A percentile compares a stretch with the other conserved stretches of the same genome.
These are phyloP conservation scores for Drosophila fungiperda DNA, from an alignment of 2,888 invertebrate species.

Conservation along the genomic window DNA sequence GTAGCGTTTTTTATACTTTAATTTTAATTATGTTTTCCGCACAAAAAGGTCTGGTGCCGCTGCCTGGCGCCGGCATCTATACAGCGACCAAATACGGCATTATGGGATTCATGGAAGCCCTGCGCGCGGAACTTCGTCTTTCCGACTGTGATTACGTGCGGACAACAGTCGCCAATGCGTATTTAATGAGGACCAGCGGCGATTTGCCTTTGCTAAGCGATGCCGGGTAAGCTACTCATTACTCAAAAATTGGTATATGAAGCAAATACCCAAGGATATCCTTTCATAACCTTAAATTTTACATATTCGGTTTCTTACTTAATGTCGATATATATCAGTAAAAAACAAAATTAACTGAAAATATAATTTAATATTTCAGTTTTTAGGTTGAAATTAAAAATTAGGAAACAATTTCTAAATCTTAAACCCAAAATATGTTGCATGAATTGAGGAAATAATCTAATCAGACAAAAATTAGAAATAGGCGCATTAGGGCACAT, in stretches of 20 bases:
- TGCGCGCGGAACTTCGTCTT: constrained; percentile 84
- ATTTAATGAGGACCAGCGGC: constrained; percentile 85
- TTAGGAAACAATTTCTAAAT: not conserved
- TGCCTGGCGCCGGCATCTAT: constrained; percentile 84
- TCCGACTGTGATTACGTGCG: constrained; percentile 83
- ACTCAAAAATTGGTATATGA: not conserved
- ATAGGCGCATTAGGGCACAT: not conserved
- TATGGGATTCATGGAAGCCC: constrained; percentile 85
- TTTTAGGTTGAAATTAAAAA: not conserved
- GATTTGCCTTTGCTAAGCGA: constrained; percentile 83
- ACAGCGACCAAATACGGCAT: constrained; percentile 85
- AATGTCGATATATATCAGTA: not conserved
- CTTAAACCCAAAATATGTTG: not conserved
- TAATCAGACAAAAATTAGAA: not conserved
- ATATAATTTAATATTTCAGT: not conserved
- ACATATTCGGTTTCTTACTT: not conserved
- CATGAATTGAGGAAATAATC: not conserved
- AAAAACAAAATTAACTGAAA: not conserved
- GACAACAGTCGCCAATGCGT: constrained; percentile 84
- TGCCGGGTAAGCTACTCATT: constrained; percentile 75
- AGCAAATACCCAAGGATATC: not conserved
- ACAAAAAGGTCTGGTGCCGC: constrained; percentile 76
- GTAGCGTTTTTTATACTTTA: no score
- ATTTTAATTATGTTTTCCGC: not conserved
- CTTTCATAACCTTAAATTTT: no score